Evolutionary conservation across 2,113 vertebrate species (phyloP), one percentile per base, ranked within the genome.

Genomic region (Empidonax alnorum): DNA sequence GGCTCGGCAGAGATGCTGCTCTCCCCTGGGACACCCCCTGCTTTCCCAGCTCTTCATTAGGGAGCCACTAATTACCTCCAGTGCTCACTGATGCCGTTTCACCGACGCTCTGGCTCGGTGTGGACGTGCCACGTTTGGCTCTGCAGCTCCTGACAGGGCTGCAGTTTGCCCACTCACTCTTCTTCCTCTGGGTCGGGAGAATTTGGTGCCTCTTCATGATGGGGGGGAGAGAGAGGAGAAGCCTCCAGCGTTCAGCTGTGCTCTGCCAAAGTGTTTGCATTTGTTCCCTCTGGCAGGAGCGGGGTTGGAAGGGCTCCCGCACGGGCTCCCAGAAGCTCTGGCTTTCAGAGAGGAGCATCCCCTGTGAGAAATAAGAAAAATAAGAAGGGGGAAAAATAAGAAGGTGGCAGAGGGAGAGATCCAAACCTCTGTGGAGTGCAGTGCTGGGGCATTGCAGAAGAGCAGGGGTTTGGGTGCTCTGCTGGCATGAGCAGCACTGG

Each of bases 281-380:
- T 52, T 21, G 4, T 10, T 62, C 23, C 50, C 27, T 52, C 23
- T 30, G 0, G 1, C 33, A 1, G 0, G 19, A 82, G 28, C 0
- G 3, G 49, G 44, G 14, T 22, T 52, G n/a, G 42, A 50, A 35
- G 61, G 12, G 46, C 28, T 46, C 28, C 19, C 30, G 3, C 3
- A 2, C 0, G n/a, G 19, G 24, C 39, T 65, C 46, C 50, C 66
- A 11, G 83, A 27, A 42, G 62, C 1, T 6, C 49, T 19, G 49
- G n/a, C 18, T 27, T 55, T 68, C 52, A 53, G 42, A 14, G 7
- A 58, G n/a, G 39, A 80, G 16, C 53, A 8, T 27, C 56, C 30
- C 7, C 69, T 0, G 2, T 12, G 79, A 7, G 41, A 79, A 71
- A 78, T 0, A 27, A 71, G n/a, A n/a, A n/a, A n/a, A n/a, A n/a